phyloP scores from a whole-genome alignment of 2,888 invertebrate genomes.

The Tricholauxania praeusta region DNA sequence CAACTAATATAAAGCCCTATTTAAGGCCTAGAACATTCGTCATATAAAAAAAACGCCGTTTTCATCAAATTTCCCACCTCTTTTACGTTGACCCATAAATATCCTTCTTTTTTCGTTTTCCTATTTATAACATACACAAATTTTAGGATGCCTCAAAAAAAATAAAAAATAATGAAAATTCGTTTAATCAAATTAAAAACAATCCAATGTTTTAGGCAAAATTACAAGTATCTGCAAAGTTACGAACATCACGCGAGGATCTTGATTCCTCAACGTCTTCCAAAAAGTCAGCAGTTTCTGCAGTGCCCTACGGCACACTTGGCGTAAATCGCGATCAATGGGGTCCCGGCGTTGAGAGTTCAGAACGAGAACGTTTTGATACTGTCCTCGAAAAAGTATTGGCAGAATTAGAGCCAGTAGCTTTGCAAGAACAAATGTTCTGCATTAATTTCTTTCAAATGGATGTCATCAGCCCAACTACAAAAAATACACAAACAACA shows the following conservation, averaged over 20 bases:
- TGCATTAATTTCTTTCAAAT: slow-evolving; percentile 92
- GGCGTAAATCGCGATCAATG: slow-evolving; percentile 76
- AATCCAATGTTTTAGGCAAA: slow-evolving; percentile 57
- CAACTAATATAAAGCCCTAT: no score
- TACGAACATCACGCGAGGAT: slow-evolving; percentile 67
- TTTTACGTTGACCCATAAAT: no score
- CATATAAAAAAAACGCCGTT: no score
- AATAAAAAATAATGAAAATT: no score
- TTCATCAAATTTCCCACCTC: no score
- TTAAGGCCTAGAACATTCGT: no score
- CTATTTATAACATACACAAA: no score
- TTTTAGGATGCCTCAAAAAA: no score
- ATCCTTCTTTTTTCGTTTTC: no score
- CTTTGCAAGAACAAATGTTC: slow-evolving; percentile 95
- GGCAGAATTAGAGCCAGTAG: slow-evolving; percentile 89
- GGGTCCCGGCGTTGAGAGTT: slow-evolving; percentile 74
- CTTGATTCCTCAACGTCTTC: slow-evolving; percentile 66
- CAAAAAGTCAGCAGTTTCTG: slow-evolving; percentile 64
- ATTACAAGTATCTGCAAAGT: slow-evolving; percentile 61
- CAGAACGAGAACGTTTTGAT: slow-evolving; percentile 73
- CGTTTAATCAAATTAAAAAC: no score
- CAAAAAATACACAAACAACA: slow-evolving; percentile 72
- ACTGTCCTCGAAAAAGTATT: slow-evolving; percentile 86
- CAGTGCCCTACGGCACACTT: slow-evolving; percentile 68
- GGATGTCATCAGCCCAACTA: slow-evolving; percentile 73